phyloP scores from a whole-genome alignment of 64 coral and sea anemone genomes.

The Montipora efflorescens region DNA sequence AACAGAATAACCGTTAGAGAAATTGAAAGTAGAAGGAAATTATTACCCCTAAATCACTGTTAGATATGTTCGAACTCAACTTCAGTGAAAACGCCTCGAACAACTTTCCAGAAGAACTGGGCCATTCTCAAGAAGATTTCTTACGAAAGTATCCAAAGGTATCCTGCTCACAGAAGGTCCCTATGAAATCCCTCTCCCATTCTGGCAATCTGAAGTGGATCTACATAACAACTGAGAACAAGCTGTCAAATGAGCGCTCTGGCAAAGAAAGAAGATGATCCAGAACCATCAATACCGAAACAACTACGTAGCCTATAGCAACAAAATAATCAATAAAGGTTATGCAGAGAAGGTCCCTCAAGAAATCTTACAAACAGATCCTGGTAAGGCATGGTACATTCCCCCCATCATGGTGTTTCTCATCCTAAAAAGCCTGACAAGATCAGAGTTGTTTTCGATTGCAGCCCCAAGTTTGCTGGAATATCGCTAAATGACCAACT shows the following conservation, averaged over 20 bases:
- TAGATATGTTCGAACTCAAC: constrained; percentile 58
- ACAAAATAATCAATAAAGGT: constrained; percentile 37
- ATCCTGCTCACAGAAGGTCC: constrained; percentile 45
- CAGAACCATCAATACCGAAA: constrained; percentile 41
- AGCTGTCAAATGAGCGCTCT: constrained; percentile 48
- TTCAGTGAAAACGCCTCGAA: constrained; percentile 36
- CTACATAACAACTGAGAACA: constrained; percentile 59
- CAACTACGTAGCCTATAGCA: constrained; percentile 46
- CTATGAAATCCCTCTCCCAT: constrained; percentile 63
- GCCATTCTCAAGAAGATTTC: constrained; percentile 62
- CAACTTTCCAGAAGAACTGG: constrained; percentile 18
- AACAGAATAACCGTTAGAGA: constrained; percentile 59
- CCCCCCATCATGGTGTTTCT: constrained; percentile 26
- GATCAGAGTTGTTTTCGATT: constrained; percentile 2
- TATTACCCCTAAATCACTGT: constrained; percentile 24
- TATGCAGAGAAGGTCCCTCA: constrained; percentile 30
- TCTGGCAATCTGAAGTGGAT: constrained; percentile 41
- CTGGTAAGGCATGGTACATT: constrained; percentile 56
- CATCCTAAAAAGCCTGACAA: constrained; percentile 29
- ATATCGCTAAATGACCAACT: constrained; percentile 34
- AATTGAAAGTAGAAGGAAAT: constrained; percentile 30
- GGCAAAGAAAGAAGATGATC: constrained; percentile 67
- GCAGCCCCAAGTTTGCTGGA: constrained; percentile 35
- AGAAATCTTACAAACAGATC: background rate
- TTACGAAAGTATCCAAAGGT: constrained; percentile 23